A percentile compares a stretch with the other conserved stretches of the same genome.
Conservation (phyloP, 2,113 vertebrate species). For the Rhea americana region DNA sequence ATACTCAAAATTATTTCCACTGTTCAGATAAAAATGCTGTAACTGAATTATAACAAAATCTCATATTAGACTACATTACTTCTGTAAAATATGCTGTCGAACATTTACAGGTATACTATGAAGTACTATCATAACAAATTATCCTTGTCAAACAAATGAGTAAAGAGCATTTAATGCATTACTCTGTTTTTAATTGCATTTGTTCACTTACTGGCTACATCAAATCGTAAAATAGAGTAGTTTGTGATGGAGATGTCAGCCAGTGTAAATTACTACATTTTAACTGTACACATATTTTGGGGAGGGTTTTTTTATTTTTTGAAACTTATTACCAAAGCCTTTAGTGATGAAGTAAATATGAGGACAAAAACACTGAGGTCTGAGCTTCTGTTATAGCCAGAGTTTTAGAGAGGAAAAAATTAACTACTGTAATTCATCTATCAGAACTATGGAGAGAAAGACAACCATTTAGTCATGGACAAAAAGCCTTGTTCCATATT, state of each 20-base stretch:
- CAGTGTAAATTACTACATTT: not conserved
- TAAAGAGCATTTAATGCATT: not conserved
- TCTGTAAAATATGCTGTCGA: not conserved
- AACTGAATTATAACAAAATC: not conserved
- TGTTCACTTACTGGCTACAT: not conserved
- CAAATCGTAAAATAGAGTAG: not conserved
- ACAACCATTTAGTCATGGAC: not conserved
- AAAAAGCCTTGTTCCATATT: not conserved
- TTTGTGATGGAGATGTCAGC: not conserved
- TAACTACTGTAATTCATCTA: not conserved
- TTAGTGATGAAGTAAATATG: not conserved
- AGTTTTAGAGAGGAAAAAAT: not conserved
- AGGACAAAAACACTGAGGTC: not conserved
- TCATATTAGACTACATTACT: not conserved
- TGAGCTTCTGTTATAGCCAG: not conserved
- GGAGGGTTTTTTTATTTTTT: not conserved
- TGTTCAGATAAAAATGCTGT: not conserved
- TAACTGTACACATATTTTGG: not conserved
- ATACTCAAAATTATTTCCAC: not conserved
- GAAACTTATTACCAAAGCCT: not conserved
- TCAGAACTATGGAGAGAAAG: not conserved
- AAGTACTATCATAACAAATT: conserved; percentile 21
- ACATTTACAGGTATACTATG: not conserved
- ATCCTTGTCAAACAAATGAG: conserved; percentile 1
- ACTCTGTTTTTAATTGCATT: conserved; percentile 21